These are phyloP conservation scores for Drosophila aff. DNA, from an alignment of 1,140 invertebrate genomes.

Conservation along the genomic window DNA sequence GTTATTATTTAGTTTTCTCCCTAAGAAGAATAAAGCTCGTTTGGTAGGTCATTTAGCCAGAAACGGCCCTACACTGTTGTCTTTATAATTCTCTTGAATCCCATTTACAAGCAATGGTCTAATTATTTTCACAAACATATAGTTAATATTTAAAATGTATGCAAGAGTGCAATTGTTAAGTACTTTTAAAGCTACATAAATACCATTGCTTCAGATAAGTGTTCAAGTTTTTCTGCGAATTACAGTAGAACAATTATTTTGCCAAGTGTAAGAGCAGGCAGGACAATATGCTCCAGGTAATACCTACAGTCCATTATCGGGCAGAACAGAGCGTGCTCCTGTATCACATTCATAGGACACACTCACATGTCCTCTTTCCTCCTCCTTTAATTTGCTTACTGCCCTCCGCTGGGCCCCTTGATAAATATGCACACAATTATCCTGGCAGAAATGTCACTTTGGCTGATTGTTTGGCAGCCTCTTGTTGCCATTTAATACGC, in stretches of 20 bases:
- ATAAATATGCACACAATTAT: constrained; percentile 69
- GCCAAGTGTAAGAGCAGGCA: constrained; percentile 3
- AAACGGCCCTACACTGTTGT: not conserved
- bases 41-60: not conserved
- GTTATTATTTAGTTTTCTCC: not conserved
- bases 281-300: constrained; percentile 28
- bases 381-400: constrained; percentile 29
- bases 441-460: constrained; percentile 70
- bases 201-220: too few species aligned
- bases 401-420: not conserved
- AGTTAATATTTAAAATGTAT: too few species aligned
- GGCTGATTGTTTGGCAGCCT: constrained; percentile 61
- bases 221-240: not conserved
- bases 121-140: not conserved
- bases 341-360: constrained; percentile 7
- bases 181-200: not conserved
- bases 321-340: constrained; percentile 5
- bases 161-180: not conserved
- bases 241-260: not conserved
- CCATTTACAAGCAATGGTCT: too few species aligned
- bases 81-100: not conserved
- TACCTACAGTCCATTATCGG: constrained; percentile 42
- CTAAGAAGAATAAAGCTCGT: not conserved
- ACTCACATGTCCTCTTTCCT: constrained; percentile 1
- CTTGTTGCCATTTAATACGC: constrained; percentile 33